phyloP scores from a whole-genome alignment of 2,888 invertebrate species.

The Caenorhabditis doughertyi region DNA sequence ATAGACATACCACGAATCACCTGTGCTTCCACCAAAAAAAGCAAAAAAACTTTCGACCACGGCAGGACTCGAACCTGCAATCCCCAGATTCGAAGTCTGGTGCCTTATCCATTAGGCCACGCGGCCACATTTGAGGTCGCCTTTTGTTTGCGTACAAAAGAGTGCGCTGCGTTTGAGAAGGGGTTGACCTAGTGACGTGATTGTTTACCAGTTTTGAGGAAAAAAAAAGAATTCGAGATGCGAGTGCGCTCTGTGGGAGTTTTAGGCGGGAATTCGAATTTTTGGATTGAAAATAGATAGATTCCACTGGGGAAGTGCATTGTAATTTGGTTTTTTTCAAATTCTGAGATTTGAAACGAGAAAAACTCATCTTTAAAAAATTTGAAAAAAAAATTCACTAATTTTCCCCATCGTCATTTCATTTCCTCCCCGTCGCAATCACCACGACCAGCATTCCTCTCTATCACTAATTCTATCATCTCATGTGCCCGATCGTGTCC shows the following conservation, averaged over 20 bases:
- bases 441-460: neutral
- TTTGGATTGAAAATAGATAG: too few species aligned
- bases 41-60: constrained; percentile 65
- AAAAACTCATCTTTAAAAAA: too few species aligned
- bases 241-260: too few species aligned
- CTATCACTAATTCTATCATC: neutral
- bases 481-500: constrained; percentile 16
- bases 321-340: too few species aligned
- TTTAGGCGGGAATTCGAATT: too few species aligned
- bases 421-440: neutral
- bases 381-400: too few species aligned
- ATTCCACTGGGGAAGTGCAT: too few species aligned
- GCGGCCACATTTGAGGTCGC: neutral
- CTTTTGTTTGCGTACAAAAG: neutral
- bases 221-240: too few species aligned
- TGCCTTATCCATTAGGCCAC: constrained; percentile 71
- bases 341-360: too few species aligned
- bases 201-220: too few species aligned
- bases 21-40: neutral
- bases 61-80: constrained; percentile 74
- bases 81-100: constrained; percentile 76
- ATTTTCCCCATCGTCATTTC: neutral
- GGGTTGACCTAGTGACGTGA: neutral
- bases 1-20: too few species aligned
- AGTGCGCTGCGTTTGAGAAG: too few species aligned